Base-by-base conservation (phyloP, 37 sponge, comb jelly and placozoan genomes). In the Theonella swinhoei region DNA sequence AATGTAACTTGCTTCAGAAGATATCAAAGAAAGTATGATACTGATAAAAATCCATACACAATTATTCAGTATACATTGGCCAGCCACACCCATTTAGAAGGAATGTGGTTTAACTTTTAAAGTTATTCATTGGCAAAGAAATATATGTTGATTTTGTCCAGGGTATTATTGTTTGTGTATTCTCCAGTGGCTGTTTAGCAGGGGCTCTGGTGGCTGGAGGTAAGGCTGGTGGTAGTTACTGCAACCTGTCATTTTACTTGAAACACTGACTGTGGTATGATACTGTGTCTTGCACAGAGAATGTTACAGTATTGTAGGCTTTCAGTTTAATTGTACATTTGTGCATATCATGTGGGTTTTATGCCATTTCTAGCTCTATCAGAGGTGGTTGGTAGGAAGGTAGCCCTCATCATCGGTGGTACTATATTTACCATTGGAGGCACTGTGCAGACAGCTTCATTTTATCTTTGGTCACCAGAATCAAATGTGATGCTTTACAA, bases 361-460 rank as follows among this genome's bases (percentile, higher is more conserved):
- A n/a, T n/a, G n/a, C n/a, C n/a, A n/a, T n/a, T n/a, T n/a, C n/a
- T 72, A 93, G 94, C 61, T 62, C 14, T 93, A 1, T 85, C 94
- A 26, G 94, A 86, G 22, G 31, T 30, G 64, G 8, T 86, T 38
- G 94, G 94, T n/a, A 37, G 94, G 22, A 89, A 89, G 60, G 25
- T 31, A 22, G 43, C 91, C 43, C 82, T 89, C 66, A 77, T 93
- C 25, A 8, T 76, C 4, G 94, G 94, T 34, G 87, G 83, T 1
- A 64, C 82, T 7, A 43, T 89, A 9, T 93, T 93, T 36, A 64
- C 68, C 2, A 64, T 81, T 22, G 94, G 94, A 42, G 94, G 87
- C 1, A 41, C 74, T 3, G 19, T 93, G 7, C 94, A 90, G 58
- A 38, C 66, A 24, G 79, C 79, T 0, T 62, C 94, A 23, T 43